Percentiles rank a stretch among this genome's conserved stretches.
These are phyloP conservation scores for Chionis minor DNA, from an alignment of 2,113 vertebrate genomes.

Conservation along the genomic window DNA sequence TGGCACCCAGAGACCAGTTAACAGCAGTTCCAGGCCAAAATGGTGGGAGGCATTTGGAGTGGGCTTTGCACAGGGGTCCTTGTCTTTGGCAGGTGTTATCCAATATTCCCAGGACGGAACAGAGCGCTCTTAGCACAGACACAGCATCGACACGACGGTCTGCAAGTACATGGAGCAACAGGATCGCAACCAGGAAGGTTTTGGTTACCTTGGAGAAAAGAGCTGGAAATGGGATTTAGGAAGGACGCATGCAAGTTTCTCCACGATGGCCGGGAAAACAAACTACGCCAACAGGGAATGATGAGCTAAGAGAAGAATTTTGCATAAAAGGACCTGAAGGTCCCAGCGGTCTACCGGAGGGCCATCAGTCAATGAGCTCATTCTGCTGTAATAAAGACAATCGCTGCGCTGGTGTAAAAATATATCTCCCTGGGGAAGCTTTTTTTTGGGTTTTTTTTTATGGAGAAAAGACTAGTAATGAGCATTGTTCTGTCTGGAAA, in stretches of 20 bases:
- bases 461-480: not conserved
- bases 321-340: not conserved
- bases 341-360: not conserved
- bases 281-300: not conserved
- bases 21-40: not conserved
- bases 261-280: not conserved
- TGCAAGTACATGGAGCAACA: not conserved
- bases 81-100: not conserved
- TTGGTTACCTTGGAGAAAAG: not conserved
- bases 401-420: not conserved
- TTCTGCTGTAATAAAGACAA: not conserved
- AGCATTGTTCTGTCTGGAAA: not conserved
- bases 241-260: not conserved
- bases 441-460: not conserved
- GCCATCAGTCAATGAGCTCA: not conserved
- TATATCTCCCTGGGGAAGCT: not conserved
- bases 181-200: not conserved
- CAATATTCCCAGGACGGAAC: not conserved
- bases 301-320: not conserved
- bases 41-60: not conserved
- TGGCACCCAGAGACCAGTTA: not conserved
- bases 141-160: not conserved
- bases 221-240: not conserved
- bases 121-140: not conserved
- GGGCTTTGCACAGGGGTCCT: not conserved